Percentiles rank a stretch among this genome's conserved stretches.
Evolutionary conservation across 2,113 vertebrate genomes (phyloP).

Genomic region (Tyrannus savana): DNA sequence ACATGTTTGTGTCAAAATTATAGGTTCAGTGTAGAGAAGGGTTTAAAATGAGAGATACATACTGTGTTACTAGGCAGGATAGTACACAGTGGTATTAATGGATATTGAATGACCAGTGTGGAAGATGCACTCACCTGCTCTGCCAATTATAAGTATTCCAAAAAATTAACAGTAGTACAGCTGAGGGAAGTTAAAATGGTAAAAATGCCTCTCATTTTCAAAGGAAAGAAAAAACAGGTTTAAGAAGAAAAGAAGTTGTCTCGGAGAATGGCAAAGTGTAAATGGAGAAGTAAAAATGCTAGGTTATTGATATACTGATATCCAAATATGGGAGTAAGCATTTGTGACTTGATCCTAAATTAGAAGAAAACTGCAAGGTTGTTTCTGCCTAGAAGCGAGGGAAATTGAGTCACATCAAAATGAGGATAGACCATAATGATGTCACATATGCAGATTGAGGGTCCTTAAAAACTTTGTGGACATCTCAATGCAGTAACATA

Average conservation of each 20-base stretch:
- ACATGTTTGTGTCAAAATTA: background rate
- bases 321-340: background rate
- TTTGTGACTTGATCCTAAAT: background rate
- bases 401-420: background rate
- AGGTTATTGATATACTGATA: background rate
- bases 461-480: background rate
- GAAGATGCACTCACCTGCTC: background rate
- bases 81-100: background rate
- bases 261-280: background rate
- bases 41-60: background rate
- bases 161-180: background rate
- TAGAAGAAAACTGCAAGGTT: background rate
- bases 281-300: background rate
- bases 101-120: background rate
- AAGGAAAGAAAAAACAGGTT: background rate
- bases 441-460: fast-evolving
- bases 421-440: background rate
- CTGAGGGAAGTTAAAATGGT: background rate
- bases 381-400: fast-evolving
- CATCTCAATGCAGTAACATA: background rate
- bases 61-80: background rate
- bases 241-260: background rate
- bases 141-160: background rate
- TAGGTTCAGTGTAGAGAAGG: background rate
- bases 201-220: background rate